A percentile compares a stretch with the other conserved stretches of the same genome.
phyloP scores from a whole-genome alignment of 37 sponge, comb jelly and placozoan species.

The Halisarca cf. caerulea region DNA sequence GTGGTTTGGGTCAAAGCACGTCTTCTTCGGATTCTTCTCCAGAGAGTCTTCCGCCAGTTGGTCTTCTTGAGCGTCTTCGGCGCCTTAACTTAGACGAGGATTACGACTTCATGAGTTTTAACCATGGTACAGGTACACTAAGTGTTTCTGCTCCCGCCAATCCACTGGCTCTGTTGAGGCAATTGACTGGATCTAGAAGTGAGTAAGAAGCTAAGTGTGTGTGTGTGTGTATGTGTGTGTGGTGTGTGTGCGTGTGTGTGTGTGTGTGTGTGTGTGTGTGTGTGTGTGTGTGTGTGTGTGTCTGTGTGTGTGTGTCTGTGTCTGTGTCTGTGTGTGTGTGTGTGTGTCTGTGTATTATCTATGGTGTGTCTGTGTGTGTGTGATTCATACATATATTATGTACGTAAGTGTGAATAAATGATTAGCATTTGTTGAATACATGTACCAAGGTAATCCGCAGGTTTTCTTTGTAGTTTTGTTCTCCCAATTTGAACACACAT shows the following conservation, averaged over 20 bases:
- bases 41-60: background rate
- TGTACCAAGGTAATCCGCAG: no score
- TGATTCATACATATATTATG: no score
- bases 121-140: background rate
- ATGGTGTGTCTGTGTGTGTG: constrained; percentile 19
- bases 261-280: constrained; percentile 6
- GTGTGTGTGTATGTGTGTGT: background rate
- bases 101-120: constrained; percentile 14
- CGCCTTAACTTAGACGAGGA: constrained; percentile 19
- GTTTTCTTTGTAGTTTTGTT: no score
- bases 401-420: background rate
- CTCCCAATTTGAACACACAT: no score
- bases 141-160: constrained; percentile 16
- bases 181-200: background rate
- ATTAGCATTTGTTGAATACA: no score
- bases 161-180: background rate
- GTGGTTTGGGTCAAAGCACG: background rate
- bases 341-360: background rate
- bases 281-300: background rate
- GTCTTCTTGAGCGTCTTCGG: background rate
- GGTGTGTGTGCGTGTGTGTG: background rate
- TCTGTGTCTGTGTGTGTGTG: background rate
- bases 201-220: background rate
- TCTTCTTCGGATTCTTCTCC: constrained; percentile 17
- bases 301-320: no score